These are phyloP conservation scores for Otolemur garnettii DNA, from an alignment of 2,113 vertebrate species.

Conservation along the genomic window DNA sequence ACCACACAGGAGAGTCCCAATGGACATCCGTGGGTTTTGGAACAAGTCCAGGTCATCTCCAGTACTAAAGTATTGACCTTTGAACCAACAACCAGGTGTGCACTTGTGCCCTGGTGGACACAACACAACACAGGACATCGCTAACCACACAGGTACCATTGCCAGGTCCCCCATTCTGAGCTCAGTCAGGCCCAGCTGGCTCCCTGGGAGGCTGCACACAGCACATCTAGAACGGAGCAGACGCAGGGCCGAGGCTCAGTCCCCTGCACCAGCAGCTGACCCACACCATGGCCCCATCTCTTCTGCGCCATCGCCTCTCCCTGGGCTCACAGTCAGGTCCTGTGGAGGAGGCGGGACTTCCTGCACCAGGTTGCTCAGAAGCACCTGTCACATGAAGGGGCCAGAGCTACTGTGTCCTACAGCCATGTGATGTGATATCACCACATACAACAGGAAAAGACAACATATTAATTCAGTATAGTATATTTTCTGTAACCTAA, in stretches of 20 bases:
- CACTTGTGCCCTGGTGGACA: background rate
- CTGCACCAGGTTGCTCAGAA: background rate
- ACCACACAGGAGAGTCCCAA: background rate
- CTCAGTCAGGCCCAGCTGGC: background rate
- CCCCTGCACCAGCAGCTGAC: background rate
- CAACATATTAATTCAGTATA: background rate
- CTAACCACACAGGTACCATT: background rate
- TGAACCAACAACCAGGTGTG: background rate
- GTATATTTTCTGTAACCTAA: background rate
- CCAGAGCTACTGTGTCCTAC: background rate
- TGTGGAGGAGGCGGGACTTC: background rate
- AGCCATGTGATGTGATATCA: background rate
- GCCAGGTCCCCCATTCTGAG: background rate
- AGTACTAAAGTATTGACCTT: background rate
- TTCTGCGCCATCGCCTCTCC: background rate
- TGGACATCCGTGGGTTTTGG: background rate
- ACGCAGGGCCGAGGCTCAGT: background rate
- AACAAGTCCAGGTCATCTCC: background rate
- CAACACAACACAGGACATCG: background rate
- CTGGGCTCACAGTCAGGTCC: background rate
- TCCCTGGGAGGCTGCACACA: background rate
- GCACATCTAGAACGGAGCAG: no score
- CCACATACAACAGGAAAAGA: background rate
- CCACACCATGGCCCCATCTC: background rate
- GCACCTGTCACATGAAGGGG: background rate